A percentile compares a stretch with the other conserved stretches of the same genome.
These are phyloP conservation scores for Plutella xylostella DNA, from an alignment of 2,888 invertebrate species.

Conservation along the genomic window DNA sequence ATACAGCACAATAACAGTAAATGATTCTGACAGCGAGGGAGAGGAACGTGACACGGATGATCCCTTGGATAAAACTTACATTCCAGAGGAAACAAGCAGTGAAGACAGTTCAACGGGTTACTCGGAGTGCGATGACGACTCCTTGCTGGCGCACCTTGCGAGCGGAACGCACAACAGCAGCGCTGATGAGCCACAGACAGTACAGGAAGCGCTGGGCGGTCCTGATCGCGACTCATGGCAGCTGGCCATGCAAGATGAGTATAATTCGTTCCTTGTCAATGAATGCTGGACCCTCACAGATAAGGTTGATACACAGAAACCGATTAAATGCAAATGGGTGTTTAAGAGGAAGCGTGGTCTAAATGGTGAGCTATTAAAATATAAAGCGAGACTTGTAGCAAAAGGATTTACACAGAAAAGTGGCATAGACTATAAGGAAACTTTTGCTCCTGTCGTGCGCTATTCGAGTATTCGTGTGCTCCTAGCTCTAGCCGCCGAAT, in stretches of 20 bases:
- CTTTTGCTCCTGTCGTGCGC: neutral
- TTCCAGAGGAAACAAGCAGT: too few species aligned
- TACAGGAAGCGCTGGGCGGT: neutral
- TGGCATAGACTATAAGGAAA: neutral
- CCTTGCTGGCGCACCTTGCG: too few species aligned
- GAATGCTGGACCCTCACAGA: neutral
- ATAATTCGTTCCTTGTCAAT: neutral
- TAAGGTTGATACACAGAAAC: neutral
- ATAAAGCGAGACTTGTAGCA: neutral
- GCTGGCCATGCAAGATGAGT: neutral
- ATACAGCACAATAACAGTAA: too few species aligned
- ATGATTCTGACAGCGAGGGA: too few species aligned
- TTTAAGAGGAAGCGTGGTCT: neutral
- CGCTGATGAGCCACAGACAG: neutral
- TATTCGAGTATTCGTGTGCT: neutral
- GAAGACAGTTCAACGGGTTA: too few species aligned
- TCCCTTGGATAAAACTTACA: too few species aligned
- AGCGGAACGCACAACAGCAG: too few species aligned
- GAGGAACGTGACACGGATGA: too few species aligned
- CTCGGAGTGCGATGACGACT: too few species aligned
- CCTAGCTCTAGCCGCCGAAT: too few species aligned
- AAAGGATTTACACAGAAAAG: neutral
- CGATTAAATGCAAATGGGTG: neutral
- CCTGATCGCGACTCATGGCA: neutral
- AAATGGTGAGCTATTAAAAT: neutral